A percentile compares a stretch with the other conserved stretches of the same genome.
phyloP scores from a whole-genome alignment of 2,888 invertebrate genomes.

The Fissipunctia ypsillon region DNA sequence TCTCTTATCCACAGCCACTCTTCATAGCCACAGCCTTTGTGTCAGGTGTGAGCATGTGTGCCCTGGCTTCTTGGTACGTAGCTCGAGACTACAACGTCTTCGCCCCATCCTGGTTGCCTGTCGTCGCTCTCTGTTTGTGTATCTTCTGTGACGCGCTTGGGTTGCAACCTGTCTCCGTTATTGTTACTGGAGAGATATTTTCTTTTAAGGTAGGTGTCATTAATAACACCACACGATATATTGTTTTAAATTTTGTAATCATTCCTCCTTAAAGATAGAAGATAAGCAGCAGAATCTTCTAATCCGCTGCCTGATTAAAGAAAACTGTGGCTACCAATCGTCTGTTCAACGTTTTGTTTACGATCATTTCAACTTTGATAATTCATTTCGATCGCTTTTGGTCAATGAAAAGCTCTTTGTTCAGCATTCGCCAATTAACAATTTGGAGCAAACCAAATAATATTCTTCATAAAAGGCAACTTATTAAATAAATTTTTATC shows the following conservation, averaged over 20 bases:
- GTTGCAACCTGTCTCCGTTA: slow-evolving; percentile 88
- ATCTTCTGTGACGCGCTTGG: slow-evolving; percentile 89
- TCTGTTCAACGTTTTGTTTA: neutral
- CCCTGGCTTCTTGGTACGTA: slow-evolving; percentile 84
- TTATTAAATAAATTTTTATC: neutral
- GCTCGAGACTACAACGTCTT: slow-evolving; percentile 72
- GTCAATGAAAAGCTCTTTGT: neutral
- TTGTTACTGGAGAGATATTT: slow-evolving; percentile 89
- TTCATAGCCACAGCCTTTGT: slow-evolving; percentile 78
- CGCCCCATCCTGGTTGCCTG: slow-evolving; percentile 86
- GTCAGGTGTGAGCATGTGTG: slow-evolving; percentile 84
- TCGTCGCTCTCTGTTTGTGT: slow-evolving; percentile 86
- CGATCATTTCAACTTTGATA: neutral
- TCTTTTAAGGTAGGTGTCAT: slow-evolving; percentile 80
- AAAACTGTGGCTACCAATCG: neutral
- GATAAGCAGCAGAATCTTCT: neutral
- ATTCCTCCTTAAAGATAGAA: neutral
- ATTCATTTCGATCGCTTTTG: neutral
- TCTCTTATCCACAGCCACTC: slow-evolving; percentile 74
- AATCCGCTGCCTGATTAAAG: neutral
- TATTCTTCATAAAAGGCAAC: neutral
- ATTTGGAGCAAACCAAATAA: neutral
- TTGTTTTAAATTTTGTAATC: neutral
- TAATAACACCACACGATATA: neutral
- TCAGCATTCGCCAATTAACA: too few relatives aligned